These are phyloP conservation scores for Takifugu bimaculatus DNA, from an alignment of 2,113 vertebrate species.

Conservation along the genomic window DNA sequence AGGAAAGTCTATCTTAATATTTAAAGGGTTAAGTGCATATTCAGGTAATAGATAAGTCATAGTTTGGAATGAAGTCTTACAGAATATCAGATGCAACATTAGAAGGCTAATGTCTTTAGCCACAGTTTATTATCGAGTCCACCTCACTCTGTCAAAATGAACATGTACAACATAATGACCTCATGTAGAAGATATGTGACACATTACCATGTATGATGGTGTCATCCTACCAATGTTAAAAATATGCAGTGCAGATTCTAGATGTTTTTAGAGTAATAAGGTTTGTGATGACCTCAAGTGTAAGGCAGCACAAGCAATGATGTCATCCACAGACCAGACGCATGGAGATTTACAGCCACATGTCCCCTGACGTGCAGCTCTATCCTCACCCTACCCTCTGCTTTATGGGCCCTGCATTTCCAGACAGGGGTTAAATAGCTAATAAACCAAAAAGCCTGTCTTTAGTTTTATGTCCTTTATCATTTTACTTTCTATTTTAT, in stretches of 20 bases:
- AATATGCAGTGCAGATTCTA: not conserved
- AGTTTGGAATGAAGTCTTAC: not conserved
- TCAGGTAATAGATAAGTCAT: not conserved
- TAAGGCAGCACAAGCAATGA: conserved; percentile 34
- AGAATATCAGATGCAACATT: too few relatives aligned
- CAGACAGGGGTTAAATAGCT: not conserved
- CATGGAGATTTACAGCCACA: conserved; percentile 50
- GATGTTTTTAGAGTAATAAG: conserved; percentile 14
- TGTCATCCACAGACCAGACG: conserved; percentile 46
- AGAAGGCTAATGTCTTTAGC: too few relatives aligned
- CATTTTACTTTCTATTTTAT: conserved; percentile 21
- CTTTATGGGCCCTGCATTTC: conserved; percentile 28
- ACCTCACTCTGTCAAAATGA: too few relatives aligned
- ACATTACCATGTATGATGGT: too few relatives aligned
- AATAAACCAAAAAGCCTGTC: conserved; percentile 37
- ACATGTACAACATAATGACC: too few relatives aligned
- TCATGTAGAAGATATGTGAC: too few relatives aligned
- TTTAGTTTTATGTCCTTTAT: conserved; percentile 15
- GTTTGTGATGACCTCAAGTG: conserved; percentile 27
- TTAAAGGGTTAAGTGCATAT: not conserved
- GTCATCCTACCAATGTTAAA: not conserved
- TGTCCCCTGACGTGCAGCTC: conserved; percentile 32
- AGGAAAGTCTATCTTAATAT: not conserved
- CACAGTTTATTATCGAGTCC: too few relatives aligned
- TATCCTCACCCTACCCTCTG: conserved; percentile 39